These are phyloP conservation scores for Drosophila stalkeri DNA, from an alignment of 2,888 invertebrate genomes.

Conservation along the genomic window DNA sequence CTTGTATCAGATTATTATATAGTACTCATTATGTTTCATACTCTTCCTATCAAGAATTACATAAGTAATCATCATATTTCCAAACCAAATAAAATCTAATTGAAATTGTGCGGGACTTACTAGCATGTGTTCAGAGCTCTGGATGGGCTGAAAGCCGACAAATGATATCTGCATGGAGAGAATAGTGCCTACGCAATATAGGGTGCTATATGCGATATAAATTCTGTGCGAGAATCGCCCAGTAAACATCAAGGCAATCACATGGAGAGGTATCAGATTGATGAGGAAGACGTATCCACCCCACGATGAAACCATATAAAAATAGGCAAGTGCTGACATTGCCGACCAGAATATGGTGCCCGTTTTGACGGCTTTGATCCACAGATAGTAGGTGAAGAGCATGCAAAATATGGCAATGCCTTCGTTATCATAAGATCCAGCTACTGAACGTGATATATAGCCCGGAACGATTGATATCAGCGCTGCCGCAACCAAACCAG, in stretches of 20 bases:
- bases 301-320: conserved; percentile 99
- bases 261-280: conserved; percentile 99
- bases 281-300: conserved; percentile 99
- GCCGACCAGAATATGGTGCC: conserved; percentile 99
- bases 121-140: conserved; percentile 99
- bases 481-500: conserved; percentile 98
- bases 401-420: conserved; percentile 97
- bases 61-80: conserved; percentile 88
- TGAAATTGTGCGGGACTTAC: conserved; percentile 49
- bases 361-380: conserved; percentile 99
- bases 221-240: conserved; percentile 96
- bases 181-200: conserved; percentile 97
- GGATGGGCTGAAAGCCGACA: conserved; percentile 98
- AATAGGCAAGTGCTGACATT: conserved; percentile 97
- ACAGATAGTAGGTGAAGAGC: conserved; percentile 98
- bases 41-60: conserved; percentile 83
- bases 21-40: conserved; percentile 84
- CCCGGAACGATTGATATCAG: conserved; percentile 99
- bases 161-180: conserved; percentile 99
- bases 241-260: conserved; percentile 96
- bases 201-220: conserved; percentile 97
- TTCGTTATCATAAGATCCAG: conserved; percentile 99
- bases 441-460: conserved; percentile 99
- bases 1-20: conserved; percentile 60
- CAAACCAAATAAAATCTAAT: not conserved